phyloP scores from a whole-genome alignment of 2,797 vertebrate species.

The Astyanax mexicanus region DNA sequence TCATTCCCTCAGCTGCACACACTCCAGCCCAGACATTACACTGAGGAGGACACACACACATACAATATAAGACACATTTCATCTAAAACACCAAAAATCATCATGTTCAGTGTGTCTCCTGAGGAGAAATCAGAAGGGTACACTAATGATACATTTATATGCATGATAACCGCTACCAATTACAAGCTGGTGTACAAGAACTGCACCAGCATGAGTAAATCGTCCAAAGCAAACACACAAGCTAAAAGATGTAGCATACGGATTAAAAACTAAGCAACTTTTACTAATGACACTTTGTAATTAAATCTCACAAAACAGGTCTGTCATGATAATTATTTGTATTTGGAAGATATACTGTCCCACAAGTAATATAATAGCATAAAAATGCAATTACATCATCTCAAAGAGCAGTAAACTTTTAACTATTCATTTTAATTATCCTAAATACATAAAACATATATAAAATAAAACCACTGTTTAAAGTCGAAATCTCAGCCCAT shows the following conservation, averaged over 20 bases:
- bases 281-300: neutral
- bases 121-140: neutral
- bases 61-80: neutral
- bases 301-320: neutral
- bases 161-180: neutral
- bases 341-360: no score
- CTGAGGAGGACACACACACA: constrained; percentile 42
- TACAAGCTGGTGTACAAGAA: neutral
- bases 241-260: neutral
- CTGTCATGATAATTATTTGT: no score
- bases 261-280: neutral
- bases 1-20: constrained; percentile 70
- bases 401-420: no score
- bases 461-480: no score
- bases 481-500: no score
- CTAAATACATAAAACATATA: no score
- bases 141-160: neutral
- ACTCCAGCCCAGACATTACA: constrained; percentile 62
- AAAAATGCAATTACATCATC: no score
- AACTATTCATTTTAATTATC: no score
- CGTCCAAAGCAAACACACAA: neutral
- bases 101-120: neutral
- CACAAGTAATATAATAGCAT: no score
- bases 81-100: neutral
- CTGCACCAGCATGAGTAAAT: neutral